Conservation (phyloP, 2,888 invertebrate species). For the Tiphia femorata region DNA sequence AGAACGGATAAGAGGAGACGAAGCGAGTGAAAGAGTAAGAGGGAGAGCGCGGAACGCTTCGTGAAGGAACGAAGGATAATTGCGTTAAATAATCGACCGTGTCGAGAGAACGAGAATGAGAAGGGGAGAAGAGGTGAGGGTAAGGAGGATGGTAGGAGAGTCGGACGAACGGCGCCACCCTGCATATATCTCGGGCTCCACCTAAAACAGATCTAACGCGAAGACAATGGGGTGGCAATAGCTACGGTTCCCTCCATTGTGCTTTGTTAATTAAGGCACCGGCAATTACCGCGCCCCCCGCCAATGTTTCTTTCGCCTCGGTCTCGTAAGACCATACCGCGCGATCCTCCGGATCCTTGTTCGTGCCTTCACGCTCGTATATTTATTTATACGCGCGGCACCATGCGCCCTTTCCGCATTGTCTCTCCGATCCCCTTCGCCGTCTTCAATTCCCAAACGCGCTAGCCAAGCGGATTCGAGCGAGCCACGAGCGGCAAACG, state of each 20-base stretch:
- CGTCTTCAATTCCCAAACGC: too few relatives aligned
- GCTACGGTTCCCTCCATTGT: conserved; percentile 49
- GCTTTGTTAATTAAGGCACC: conserved; percentile 55
- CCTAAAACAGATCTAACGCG: conserved; percentile 47
- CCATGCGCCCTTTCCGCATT: too few relatives aligned
- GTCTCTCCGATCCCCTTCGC: too few relatives aligned
- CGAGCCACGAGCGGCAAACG: background rate
- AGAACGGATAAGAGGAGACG: conserved; percentile 1
- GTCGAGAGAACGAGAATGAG: conserved; percentile 24
- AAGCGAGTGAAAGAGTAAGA: conserved; percentile 8
- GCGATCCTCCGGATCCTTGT: too few relatives aligned
- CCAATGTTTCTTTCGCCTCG: conserved; percentile 49
- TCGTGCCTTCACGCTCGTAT: too few relatives aligned
- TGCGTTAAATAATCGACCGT: conserved; percentile 58
- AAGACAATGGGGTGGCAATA: conserved; percentile 50
- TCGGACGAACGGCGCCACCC: conserved; percentile 44
- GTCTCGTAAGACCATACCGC: conserved; percentile 33
- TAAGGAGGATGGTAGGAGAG: conserved; percentile 1
- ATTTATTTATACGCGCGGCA: too few relatives aligned
- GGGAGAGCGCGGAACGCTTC: conserved; percentile 22
- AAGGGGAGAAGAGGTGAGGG: background rate
- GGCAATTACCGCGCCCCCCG: conserved; percentile 48
- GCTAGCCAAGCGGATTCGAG: too few relatives aligned
- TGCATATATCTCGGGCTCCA: conserved; percentile 12
- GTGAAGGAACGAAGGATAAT: conserved; percentile 52